Base-by-base conservation (phyloP, 92 coral and sea anemone species). In the Epizoanthus stellaris region DNA sequence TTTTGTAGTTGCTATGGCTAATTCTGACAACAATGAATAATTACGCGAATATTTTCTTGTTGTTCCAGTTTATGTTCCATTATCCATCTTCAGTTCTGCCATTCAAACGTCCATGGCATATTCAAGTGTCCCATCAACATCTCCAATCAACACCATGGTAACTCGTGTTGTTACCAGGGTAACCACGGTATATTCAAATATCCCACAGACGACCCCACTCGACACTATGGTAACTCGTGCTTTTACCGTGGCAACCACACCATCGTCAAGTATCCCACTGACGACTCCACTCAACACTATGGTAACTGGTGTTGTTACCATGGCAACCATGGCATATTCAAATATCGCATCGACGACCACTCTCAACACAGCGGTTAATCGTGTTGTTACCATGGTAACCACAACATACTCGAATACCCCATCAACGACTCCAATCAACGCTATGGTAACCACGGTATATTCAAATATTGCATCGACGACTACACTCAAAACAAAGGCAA, bases 61-160 rank as follows among this genome's bases (percentile, higher is more conserved):
- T 30, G 8, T 2, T 54, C 52, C 81, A 76, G 82, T 57, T 16
- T 59, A 60, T 45, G 30, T 76, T 6, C 67, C 64, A 39, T 23
- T 21, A 53, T 76, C 82, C 17, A 73, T 52, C 14, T 17, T 23
- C 16, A 53, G 77, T 9, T 73, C 62, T 38, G 6, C 40, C 20
- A 76, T 76, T 76, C 53, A 63, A 40, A 54, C 69, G 14, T 60
- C 82, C 10, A n/a, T 52, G 53, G 25, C 82, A 11, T 14, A 40
- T 13, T 17, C 30, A 34, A 58, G 23, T 16, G 15, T 53, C 3
- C 39, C 45, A 57, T 17, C 66, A 60, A 58, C 34, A 23, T 58
- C 49, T 17, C 38, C 52, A 14, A 52, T 16, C 38, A 8, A 14
- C 30, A 6, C 19, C 6, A 8, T 15, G 67, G 21, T 42, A 75